Evolutionary conservation across 1,140 invertebrate species (phyloP), one percentile per base, ranked within the genome.

Genomic region (Drosophila setifemur): DNA sequence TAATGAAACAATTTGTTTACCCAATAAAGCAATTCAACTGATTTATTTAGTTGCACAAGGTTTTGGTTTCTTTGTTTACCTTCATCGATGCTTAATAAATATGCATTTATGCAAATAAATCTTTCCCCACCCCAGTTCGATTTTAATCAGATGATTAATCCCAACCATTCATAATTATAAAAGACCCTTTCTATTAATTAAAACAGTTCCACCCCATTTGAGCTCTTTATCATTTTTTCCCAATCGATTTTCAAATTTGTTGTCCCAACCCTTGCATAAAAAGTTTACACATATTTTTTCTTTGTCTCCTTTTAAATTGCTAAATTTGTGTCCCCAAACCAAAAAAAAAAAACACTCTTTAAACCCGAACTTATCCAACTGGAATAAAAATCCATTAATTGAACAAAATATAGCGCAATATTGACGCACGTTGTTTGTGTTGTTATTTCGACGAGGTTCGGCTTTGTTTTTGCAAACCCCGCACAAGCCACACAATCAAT

Each of bases 401-500:
- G 69, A 39, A 57, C 39, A 49, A 73, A 47, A 66, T 77, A 53
- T 72, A 74, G 26, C 53, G 64, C 40, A 70, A 53, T 60, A 78
- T 58, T 33, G 19, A 33, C 9, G 45, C 44, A 39, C 2, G 26
- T 49, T 6, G 19, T 23, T 14, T 47, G 55, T 50, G 47, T 52
- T 60, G 39, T 58, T 69, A 39, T n/a, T 42, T 5, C 11, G 33
- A 37, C 14, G 12, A 52, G 43, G 28, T 43, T 43, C 33, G 40
- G 19, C 49, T 61, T 43, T 66, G 28, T 18, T 25, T n/a, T n/a
- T n/a, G 49, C 14, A 4, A 18, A 14, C 14, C 14, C 18, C 39
- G 57, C 66, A 70, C 73, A 73, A 66, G 74, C 74, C 48, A 43
- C 67, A 67, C 55, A 85, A 78, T 85, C 73, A 77, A 86, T 83